phyloP scores from a whole-genome alignment of 2,888 invertebrate genomes.

The Falcaria lacertinaria region DNA sequence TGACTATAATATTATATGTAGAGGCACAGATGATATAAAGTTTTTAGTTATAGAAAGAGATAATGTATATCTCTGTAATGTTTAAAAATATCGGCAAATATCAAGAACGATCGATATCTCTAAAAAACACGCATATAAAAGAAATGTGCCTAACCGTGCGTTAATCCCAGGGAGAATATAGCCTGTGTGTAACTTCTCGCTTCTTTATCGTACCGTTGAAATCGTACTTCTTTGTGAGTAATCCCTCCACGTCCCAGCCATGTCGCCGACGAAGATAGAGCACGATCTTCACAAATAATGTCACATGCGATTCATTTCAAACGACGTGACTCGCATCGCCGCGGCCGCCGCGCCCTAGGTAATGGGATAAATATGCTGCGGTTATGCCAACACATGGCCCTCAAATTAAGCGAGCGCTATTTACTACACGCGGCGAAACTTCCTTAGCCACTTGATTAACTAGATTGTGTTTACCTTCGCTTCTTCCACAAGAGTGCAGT shows the following conservation, averaged over 20 bases:
- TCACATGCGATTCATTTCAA: conserved; percentile 80
- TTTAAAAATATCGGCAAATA: too few species aligned
- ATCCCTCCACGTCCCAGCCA: conserved; percentile 76
- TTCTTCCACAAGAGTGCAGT: conserved; percentile 45
- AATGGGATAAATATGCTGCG: conserved; percentile 79
- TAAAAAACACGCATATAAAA: conserved; percentile 28
- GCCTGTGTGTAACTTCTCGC: conserved; percentile 68
- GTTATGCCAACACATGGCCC: conserved; percentile 75
- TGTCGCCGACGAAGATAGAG: conserved; percentile 80
- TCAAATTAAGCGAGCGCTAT: conserved; percentile 74
- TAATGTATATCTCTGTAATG: too few species aligned
- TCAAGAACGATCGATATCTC: not conserved
- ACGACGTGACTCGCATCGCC: conserved; percentile 77
- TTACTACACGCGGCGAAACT: conserved; percentile 65
- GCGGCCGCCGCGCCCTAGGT: conserved; percentile 71
- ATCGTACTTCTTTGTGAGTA: conserved; percentile 79
- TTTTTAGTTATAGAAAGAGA: too few species aligned
- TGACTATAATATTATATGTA: too few species aligned
- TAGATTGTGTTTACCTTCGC: conserved; percentile 59
- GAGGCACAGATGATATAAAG: too few species aligned
- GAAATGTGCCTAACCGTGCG: conserved; percentile 55
- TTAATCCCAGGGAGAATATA: conserved; percentile 69
- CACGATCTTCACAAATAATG: conserved; percentile 81
- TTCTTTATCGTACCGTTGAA: conserved; percentile 76
- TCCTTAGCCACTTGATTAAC: conserved; percentile 68